Conservation (phyloP, 2,888 invertebrate species). For the Pecten maximus region DNA sequence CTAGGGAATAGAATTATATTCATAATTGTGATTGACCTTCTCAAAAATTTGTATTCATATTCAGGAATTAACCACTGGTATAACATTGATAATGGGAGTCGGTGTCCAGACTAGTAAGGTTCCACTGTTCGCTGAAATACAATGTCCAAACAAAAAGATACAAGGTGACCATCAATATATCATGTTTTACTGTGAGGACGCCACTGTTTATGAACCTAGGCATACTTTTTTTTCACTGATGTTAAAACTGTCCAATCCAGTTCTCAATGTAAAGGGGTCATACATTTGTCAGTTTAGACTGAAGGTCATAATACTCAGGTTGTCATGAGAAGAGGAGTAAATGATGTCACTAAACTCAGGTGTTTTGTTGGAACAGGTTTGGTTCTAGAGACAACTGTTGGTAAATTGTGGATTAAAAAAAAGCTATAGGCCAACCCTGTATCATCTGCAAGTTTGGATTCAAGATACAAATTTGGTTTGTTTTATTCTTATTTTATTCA, state of each 20-base stretch:
- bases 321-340: neutral
- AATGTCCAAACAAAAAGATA: too few species aligned
- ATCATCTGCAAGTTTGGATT: neutral
- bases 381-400: neutral
- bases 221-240: neutral
- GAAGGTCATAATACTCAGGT: constrained; percentile 2
- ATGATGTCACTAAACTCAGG: neutral
- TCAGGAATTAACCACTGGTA: too few species aligned
- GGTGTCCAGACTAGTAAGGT: neutral
- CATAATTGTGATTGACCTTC: too few species aligned
- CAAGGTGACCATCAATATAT: too few species aligned
- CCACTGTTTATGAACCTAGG: too few species aligned
- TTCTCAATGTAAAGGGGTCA: neutral
- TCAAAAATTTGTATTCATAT: too few species aligned
- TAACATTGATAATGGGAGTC: too few species aligned
- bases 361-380: neutral
- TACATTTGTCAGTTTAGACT: neutral
- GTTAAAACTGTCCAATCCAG: neutral
- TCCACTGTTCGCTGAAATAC: too few species aligned
- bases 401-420: neutral
- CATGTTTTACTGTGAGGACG: too few species aligned
- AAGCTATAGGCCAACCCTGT: neutral
- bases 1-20: neutral
- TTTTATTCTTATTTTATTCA: constrained; percentile 4
- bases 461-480: neutral